These are phyloP conservation scores for Anarsia innoxiella DNA, from an alignment of 2,888 invertebrate species.

Conservation along the genomic window DNA sequence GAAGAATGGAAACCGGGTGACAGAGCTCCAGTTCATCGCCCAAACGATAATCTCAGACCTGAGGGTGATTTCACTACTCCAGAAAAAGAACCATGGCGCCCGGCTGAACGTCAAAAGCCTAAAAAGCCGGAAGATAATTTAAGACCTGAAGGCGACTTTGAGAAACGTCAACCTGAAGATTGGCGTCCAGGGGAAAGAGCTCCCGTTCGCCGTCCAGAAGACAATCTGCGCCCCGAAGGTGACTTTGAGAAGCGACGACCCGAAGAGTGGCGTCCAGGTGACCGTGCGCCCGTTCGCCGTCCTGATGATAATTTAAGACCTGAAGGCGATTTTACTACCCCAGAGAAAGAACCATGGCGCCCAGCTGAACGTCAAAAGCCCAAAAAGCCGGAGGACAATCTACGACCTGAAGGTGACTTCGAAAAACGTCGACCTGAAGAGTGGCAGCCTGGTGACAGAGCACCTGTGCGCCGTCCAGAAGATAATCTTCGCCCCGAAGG, in stretches of 20 bases:
- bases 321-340: conserved; percentile 63
- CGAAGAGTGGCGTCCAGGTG: conserved; percentile 58
- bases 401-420: conserved; percentile 53
- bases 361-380: conserved; percentile 56
- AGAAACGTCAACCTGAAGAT: conserved; percentile 40
- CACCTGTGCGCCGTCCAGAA: conserved; percentile 28
- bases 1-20: conserved; percentile 61
- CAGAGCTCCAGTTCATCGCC: conserved; percentile 59
- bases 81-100: conserved; percentile 45
- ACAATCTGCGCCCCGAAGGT: conserved; percentile 70
- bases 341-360: conserved; percentile 42
- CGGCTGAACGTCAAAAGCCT: conserved; percentile 58
- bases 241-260: conserved; percentile 51
- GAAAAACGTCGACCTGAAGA: conserved; percentile 41
- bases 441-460: conserved; percentile 48
- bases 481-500: conserved; percentile 60
- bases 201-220: conserved; percentile 52
- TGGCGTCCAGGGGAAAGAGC: conserved; percentile 69
- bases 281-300: conserved; percentile 54
- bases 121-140: conserved; percentile 75
- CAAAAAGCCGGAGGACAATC: conserved; percentile 75
- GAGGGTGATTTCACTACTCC: conserved; percentile 62
- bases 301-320: conserved; percentile 67
- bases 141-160: conserved; percentile 70
- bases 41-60: conserved; percentile 65